These are phyloP conservation scores for Embidobia sp. DNA, from an alignment of 2,888 invertebrate genomes.

Conservation along the genomic window DNA sequence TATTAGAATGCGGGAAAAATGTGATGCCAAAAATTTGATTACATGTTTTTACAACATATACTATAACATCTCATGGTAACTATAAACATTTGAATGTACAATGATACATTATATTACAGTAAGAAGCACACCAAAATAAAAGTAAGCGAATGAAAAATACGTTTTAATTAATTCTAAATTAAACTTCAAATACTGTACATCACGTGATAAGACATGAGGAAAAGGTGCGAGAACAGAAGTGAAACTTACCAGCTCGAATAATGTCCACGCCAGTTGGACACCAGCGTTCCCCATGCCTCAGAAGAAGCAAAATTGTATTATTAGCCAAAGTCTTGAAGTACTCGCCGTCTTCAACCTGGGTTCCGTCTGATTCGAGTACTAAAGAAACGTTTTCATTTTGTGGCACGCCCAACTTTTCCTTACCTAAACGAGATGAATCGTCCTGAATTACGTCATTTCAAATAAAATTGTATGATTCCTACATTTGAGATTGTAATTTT, in stretches of 20 bases:
- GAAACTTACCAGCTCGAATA: conserved; percentile 92
- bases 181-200: conserved; percentile 1
- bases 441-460: too few relatives aligned
- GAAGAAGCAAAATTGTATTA: conserved; percentile 93
- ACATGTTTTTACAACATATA: neutral
- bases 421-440: conserved; percentile 83
- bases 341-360: conserved; percentile 97
- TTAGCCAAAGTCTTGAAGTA: conserved; percentile 97
- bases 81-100: conserved; percentile 52
- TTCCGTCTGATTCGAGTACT: conserved; percentile 97
- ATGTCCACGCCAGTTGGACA: conserved; percentile 96
- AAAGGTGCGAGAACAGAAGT: conserved; percentile 8
- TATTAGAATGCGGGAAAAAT: neutral
- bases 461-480: too few relatives aligned
- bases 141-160: conserved; percentile 9
- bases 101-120: conserved; percentile 38
- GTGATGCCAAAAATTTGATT: neutral
- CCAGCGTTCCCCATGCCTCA: conserved; percentile 96
- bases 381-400: conserved; percentile 93
- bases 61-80: conserved; percentile 43
- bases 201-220: conserved; percentile 31
- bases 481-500: too few relatives aligned
- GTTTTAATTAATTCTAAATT: neutral
- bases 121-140: conserved; percentile 32
- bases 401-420: conserved; percentile 94